Percentiles rank a stretch among this genome's conserved stretches.
Evolutionary conservation across 2,888 invertebrate genomes (phyloP).

Genomic region (Phengaris arion): DNA sequence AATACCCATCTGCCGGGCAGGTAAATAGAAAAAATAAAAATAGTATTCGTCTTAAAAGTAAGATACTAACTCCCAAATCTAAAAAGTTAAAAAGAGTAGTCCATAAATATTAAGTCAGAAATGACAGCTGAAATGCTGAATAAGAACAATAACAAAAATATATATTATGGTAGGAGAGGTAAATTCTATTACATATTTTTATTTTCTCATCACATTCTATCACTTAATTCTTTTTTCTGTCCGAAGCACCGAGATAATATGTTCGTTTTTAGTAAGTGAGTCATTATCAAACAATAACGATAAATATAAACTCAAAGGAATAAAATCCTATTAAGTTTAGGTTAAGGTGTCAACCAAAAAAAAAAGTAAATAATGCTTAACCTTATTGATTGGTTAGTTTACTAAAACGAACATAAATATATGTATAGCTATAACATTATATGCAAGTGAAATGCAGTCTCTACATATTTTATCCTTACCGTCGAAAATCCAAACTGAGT

Average conservation of each 20-base stretch:
- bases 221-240: background rate
- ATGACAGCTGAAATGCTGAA: background rate
- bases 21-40: slow-evolving; percentile 1
- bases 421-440: no score
- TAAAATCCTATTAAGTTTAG: no score
- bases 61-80: background rate
- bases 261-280: background rate
- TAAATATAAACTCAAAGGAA: background rate
- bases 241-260: background rate
- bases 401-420: no score
- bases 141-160: background rate
- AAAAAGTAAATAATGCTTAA: no score
- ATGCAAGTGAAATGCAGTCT: no score
- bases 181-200: background rate
- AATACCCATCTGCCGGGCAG: background rate
- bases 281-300: background rate
- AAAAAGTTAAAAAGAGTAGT: background rate
- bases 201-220: no score
- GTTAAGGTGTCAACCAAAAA: no score
- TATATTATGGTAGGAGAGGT: background rate
- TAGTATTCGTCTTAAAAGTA: slow-evolving; percentile 5
- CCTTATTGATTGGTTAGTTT: no score
- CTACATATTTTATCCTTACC: background rate
- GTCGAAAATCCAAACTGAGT: background rate
- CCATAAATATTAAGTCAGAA: background rate